Percentiles rank a stretch among this genome's conserved stretches.
These are phyloP conservation scores for Rhombomys opimus DNA, from an alignment of 2,113 vertebrate genomes.

Conservation along the genomic window DNA sequence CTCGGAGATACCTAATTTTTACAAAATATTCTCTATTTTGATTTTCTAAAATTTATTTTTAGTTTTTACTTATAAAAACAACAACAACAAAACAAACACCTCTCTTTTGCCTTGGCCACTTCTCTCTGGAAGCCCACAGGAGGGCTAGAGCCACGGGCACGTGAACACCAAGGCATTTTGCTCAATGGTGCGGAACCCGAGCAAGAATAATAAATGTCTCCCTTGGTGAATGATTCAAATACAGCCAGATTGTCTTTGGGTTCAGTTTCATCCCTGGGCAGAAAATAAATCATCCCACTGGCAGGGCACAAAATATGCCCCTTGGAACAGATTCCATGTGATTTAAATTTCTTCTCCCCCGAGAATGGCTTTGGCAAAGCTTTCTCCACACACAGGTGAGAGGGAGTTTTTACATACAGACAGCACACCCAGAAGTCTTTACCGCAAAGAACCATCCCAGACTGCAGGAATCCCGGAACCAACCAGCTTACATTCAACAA, in stretches of 20 bases:
- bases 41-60: background rate
- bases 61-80: background rate
- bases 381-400: background rate
- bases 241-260: conserved; percentile 35
- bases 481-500: conserved; percentile 37
- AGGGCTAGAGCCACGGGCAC: background rate
- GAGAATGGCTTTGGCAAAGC: conserved; percentile 4
- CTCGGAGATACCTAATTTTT: background rate
- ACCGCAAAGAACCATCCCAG: background rate
- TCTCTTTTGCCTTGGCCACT: background rate
- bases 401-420: conserved; percentile 15
- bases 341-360: conserved; percentile 48
- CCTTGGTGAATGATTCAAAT: conserved; percentile 9
- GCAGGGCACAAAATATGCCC: background rate
- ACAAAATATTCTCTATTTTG: background rate
- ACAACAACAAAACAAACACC: no score
- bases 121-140: background rate
- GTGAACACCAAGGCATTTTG: background rate
- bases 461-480: conserved; percentile 25
- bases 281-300: background rate
- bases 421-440: background rate
- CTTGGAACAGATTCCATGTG: background rate
- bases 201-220: conserved; percentile 36
- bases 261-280: conserved; percentile 42
- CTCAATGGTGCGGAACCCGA: background rate